Conservation (phyloP, 92 coral and sea anemone genomes). For the Blastomussa wellsi region DNA sequence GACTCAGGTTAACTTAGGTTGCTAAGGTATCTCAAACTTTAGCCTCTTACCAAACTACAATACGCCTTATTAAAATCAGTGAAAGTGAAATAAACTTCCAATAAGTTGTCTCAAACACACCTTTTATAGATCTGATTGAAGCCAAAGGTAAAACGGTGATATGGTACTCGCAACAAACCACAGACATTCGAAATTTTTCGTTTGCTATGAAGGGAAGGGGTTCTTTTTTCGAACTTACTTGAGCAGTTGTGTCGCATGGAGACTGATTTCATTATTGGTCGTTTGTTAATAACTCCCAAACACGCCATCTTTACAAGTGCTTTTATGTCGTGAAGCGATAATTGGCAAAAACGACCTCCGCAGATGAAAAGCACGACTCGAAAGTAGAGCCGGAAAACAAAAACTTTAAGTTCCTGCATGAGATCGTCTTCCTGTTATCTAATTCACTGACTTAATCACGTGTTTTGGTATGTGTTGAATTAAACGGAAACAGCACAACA, state of each 20-base stretch:
- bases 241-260: constrained; percentile 5
- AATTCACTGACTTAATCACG: constrained; percentile 2
- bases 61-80: not conserved
- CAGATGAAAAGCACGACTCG: constrained; percentile 38
- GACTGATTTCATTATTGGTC: not conserved
- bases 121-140: not conserved
- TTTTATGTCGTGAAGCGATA: not conserved
- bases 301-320: not conserved
- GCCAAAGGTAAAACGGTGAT: not conserved
- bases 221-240: not conserved
- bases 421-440: constrained; percentile 19
- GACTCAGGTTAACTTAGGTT: not conserved
- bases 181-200: not conserved
- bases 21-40: not conserved
- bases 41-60: not conserved
- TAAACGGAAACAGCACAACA: not conserved
- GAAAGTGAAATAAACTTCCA: not conserved
- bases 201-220: not conserved
- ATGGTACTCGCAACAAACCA: not conserved
- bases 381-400: constrained; percentile 22
- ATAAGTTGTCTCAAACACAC: not conserved
- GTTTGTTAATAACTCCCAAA: not conserved
- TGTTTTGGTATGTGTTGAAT: constrained; percentile 4
- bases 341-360: not conserved
- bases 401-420: not conserved